phyloP scores from a whole-genome alignment of 2,797 vertebrate genomes.

The Numenius phaeopus region DNA sequence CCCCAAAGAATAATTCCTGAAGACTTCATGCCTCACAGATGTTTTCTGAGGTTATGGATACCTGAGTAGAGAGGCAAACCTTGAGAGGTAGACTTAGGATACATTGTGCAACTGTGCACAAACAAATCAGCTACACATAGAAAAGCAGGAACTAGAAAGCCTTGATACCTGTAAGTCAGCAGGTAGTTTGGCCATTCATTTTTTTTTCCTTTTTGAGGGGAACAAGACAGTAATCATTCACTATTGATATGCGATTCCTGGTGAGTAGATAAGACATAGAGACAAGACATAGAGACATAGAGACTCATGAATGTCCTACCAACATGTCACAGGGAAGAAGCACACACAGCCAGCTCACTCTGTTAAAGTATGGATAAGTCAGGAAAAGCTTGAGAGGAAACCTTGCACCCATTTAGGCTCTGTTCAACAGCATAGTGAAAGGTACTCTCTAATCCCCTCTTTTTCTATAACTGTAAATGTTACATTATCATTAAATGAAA shows the following conservation, averaged over 20 bases:
- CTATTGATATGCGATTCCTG: neutral
- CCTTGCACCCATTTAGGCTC: neutral
- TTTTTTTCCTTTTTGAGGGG: neutral
- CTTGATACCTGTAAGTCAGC: neutral
- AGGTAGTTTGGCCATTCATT: neutral
- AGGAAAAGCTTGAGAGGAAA: neutral
- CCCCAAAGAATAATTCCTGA: neutral
- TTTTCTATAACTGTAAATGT: neutral
- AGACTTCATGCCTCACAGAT: neutral
- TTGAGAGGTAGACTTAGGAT: neutral
- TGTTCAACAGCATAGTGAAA: neutral
- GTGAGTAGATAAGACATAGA: rapidly evolving
- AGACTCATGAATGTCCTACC: neutral
- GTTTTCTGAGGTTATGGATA: neutral
- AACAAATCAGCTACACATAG: neutral
- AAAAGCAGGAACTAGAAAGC: neutral
- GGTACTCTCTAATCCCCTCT: neutral
- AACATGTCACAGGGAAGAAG: neutral
- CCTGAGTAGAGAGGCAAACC: neutral
- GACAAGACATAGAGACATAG: neutral
- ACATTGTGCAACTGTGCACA: neutral
- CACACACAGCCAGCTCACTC: neutral
- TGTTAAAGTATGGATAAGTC: neutral
- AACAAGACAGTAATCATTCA: neutral
- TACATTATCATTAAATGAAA: neutral